Base-by-base conservation (phyloP, 2,888 invertebrate species). In the Dascillus cervinus region DNA sequence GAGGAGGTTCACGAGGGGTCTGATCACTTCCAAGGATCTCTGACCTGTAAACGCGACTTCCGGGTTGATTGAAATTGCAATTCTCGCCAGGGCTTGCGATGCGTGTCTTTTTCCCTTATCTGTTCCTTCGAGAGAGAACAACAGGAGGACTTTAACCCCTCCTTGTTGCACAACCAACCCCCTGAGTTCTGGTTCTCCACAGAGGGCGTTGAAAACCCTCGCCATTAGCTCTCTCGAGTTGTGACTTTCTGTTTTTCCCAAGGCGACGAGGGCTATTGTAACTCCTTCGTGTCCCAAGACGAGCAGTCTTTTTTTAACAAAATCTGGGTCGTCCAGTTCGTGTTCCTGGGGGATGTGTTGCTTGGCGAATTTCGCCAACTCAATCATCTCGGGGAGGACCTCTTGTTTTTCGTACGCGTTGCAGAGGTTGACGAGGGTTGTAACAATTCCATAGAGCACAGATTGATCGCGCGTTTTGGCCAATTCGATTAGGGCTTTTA, bases 351-450 rank as follows among this genome's bases (percentile, higher is more conserved):
- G 98, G 45, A 99, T 87, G 64, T 98, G 98, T 57, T 97, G 96
- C 65, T 99, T 98, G 2, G 98, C 91, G 67, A 96, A 99, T 67
- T 97, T 95, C 0, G 98, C 98, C 42, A 99, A 67, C 63, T 98
- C 95, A 10, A 96, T 59, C 87, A 99, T 85, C 70, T 98, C 98
- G 2, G 96, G 95, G 52, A 92, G 75, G 0, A 96, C 64, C 62
- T 96, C 95, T 60, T 95, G 92, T 60, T 95, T 96, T 47, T 98
- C 97, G 61, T 96, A 97, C 2, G 94, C 91, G 68, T 98, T 99
- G 56, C 92, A 90, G 10, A 98, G 67, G 62, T 99, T 98, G 0
- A 96, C 96, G 43, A 98, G 74, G 8, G 95, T 91, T 1, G 94
- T 90, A 0, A 95, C 85, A 3, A 94, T 85, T 42, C 92, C 92